phyloP scores from a whole-genome alignment of 2,113 vertebrate genomes.

The Petrocephalus microphthalmus region DNA sequence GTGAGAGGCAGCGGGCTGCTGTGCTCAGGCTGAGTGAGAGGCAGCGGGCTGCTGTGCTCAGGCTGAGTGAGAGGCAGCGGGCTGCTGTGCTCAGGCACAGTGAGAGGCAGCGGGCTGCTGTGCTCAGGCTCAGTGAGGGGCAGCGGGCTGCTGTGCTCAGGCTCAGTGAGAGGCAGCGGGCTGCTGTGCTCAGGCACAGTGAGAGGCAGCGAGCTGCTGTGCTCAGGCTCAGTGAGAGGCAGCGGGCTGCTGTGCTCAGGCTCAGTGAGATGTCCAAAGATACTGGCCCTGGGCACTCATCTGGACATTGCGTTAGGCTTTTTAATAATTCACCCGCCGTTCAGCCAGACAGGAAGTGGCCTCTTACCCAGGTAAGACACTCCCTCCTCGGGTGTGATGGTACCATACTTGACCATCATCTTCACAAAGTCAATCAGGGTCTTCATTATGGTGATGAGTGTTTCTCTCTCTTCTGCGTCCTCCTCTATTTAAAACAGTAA shows the following conservation, averaged over 20 bases:
- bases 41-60: neutral
- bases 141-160: neutral
- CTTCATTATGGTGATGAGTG: constrained; percentile 96
- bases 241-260: no score
- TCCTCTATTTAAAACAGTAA: constrained; percentile 60
- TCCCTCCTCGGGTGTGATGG: constrained; percentile 92
- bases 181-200: neutral
- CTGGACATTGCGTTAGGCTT: neutral
- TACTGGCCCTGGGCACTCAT: neutral
- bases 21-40: neutral
- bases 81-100: neutral
- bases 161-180: neutral
- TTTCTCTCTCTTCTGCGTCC: constrained; percentile 88
- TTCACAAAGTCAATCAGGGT: constrained; percentile 96
- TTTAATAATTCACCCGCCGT: neutral
- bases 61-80: neutral
- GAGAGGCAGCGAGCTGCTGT: neutral
- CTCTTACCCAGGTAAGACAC: constrained; percentile 91
- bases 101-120: neutral
- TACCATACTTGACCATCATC: constrained; percentile 99
- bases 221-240: neutral
- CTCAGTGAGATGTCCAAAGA: no score
- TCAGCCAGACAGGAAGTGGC: neutral
- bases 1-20: neutral
- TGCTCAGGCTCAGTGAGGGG: neutral